Evolutionary conservation across 2,113 vertebrate genomes (phyloP).

Genomic region (Manacus vitellinus): DNA sequence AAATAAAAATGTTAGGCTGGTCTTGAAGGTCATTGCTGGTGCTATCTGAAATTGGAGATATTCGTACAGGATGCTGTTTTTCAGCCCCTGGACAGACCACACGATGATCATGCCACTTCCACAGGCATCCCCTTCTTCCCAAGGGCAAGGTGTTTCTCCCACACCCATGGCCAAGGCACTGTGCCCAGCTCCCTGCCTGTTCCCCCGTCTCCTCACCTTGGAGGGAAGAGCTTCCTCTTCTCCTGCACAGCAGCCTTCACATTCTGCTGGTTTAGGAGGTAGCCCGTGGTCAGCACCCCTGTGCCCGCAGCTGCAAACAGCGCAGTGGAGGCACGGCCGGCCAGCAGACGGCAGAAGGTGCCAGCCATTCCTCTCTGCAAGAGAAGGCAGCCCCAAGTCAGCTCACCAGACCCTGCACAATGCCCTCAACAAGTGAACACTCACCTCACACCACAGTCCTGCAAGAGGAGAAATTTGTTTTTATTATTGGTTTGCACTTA

Average conservation of each 20-base stretch:
- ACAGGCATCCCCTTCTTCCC: too few relatives aligned
- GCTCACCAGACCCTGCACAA: neutral
- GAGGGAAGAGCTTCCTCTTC: constrained; percentile 81
- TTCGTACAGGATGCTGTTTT: neutral
- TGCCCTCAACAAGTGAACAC: neutral
- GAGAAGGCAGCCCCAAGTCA: neutral
- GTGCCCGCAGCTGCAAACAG: constrained; percentile 81
- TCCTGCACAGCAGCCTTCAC: constrained; percentile 75
- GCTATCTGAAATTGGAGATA: neutral
- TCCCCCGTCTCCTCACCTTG: constrained; percentile 74
- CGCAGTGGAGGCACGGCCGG: constrained; percentile 80
- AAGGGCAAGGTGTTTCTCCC: fast-evolving
- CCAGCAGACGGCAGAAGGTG: constrained; percentile 84
- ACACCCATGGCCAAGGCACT: fast-evolving
- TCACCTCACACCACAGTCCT: neutral
- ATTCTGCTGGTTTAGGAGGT: constrained; percentile 78
- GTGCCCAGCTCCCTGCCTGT: neutral
- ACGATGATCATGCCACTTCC: neutral
- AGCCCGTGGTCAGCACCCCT: constrained; percentile 81
- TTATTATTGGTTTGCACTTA: neutral
- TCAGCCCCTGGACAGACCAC: neutral
- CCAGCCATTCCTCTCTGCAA: constrained; percentile 80
- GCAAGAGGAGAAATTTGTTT: neutral
- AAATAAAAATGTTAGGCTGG: neutral
- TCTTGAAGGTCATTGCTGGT: neutral